A percentile compares a stretch with the other conserved stretches of the same genome.
Conservation (phyloP, 2,797 vertebrate genomes). For the Gambelia wislizenii region DNA sequence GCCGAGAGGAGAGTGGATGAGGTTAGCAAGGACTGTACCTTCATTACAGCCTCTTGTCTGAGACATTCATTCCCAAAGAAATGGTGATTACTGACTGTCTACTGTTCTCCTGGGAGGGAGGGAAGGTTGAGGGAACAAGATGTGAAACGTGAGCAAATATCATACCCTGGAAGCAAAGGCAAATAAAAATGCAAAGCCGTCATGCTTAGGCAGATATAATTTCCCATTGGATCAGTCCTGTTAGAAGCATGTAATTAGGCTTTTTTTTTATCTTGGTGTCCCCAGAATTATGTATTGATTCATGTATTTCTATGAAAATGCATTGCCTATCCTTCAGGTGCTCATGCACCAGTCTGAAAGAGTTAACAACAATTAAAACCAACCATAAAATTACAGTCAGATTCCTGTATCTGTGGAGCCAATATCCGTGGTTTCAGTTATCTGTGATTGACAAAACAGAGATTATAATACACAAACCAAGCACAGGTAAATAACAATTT, state of each 20-base stretch:
- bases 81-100: slow-evolving; percentile 30
- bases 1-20: slow-evolving; percentile 64
- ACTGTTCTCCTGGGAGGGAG: not conserved
- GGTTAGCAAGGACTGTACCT: slow-evolving; percentile 53
- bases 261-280: not conserved
- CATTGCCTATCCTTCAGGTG: not conserved
- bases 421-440: too few species aligned
- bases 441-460: too few species aligned
- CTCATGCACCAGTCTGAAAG: not conserved
- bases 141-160: slow-evolving; percentile 54
- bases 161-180: not conserved
- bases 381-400: not conserved
- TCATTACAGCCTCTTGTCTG: slow-evolving; percentile 62
- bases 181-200: slow-evolving; percentile 10
- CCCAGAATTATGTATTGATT: not conserved
- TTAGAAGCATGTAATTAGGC: not conserved
- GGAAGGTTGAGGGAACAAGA: slow-evolving; percentile 5
- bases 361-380: not conserved
- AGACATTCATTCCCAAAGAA: slow-evolving; percentile 55
- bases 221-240: not conserved
- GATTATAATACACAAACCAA: too few species aligned
- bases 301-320: not conserved
- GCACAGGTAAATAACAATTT: too few species aligned
- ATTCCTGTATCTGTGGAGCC: too few species aligned
- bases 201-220: not conserved